These are phyloP conservation scores for Holocentrus rufus DNA, from an alignment of 2,797 vertebrate species.

Conservation along the genomic window DNA sequence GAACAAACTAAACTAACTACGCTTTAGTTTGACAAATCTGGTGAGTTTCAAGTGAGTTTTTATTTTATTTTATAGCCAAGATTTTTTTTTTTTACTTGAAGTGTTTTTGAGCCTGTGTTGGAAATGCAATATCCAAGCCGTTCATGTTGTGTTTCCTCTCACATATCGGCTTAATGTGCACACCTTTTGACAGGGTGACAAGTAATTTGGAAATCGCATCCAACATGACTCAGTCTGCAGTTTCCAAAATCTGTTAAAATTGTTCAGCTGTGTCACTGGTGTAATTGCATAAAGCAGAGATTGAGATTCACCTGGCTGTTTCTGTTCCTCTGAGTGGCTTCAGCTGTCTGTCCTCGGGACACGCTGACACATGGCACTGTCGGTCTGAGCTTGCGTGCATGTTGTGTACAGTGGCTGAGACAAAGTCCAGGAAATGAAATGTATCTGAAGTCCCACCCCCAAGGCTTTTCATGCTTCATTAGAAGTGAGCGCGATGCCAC, in stretches of 20 bases:
- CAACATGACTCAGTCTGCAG: not conserved
- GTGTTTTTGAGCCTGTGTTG: no score
- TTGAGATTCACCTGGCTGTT: not conserved
- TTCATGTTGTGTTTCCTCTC: no score
- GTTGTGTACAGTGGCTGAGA: conserved; percentile 12
- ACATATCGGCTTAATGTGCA: not conserved
- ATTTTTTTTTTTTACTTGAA: no score
- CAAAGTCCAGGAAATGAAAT: conserved; percentile 47
- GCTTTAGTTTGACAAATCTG: no score
- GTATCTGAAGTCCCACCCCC: conserved; percentile 27
- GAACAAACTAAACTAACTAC: no score
- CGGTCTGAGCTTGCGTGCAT: not conserved
- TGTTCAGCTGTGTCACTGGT: not conserved
- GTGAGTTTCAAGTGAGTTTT: no score
- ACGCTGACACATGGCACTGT: not conserved
- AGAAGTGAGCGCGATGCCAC: conserved; percentile 11
- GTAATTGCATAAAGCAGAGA: not conserved
- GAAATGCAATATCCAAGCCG: no score
- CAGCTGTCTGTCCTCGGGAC: conserved; percentile 10
- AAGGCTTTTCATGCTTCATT: conserved; percentile 30
- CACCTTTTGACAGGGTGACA: not conserved
- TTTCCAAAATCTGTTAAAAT: not conserved
- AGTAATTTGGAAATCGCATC: not conserved
- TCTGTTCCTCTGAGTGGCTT: conserved; percentile 13
- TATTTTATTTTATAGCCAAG: no score